Conservation (phyloP, 2,797 vertebrate genomes). For the Falco rusticolus region DNA sequence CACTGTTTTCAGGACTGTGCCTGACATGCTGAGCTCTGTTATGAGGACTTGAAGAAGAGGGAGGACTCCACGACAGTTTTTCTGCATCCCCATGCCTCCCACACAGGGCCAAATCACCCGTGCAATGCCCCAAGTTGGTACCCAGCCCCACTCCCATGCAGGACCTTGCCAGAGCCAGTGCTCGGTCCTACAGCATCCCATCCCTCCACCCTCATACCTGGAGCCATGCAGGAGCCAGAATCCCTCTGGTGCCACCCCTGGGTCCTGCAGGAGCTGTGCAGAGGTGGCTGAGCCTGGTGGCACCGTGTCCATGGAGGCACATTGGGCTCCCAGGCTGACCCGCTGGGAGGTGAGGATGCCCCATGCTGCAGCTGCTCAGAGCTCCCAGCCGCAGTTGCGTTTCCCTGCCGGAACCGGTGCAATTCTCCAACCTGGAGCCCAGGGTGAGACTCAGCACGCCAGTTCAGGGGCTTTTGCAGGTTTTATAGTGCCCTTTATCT, state of each 20-base stretch:
- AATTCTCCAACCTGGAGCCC: background rate
- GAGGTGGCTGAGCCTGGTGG: background rate
- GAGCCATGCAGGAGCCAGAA: background rate
- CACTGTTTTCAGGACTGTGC: background rate
- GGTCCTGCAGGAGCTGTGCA: background rate
- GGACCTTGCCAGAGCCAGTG: background rate
- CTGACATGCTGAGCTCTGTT: background rate
- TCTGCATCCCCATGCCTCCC: background rate
- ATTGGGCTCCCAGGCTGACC: background rate
- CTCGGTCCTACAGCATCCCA: background rate
- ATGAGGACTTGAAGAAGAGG: background rate
- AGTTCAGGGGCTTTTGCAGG: background rate
- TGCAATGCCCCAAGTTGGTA: background rate
- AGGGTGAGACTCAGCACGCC: background rate
- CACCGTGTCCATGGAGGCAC: background rate
- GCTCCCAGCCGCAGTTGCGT: background rate
- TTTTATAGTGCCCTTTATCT: background rate
- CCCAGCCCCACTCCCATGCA: background rate
- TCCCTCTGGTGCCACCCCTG: background rate
- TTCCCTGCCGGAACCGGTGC: accelerated
- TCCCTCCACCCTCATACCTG: background rate
- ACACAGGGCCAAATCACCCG: background rate
- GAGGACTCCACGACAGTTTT: background rate
- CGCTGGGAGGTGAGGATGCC: background rate
- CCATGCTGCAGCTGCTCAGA: background rate